Conservation (phyloP, 2,888 invertebrate species). For the Pomacea canaliculata region DNA sequence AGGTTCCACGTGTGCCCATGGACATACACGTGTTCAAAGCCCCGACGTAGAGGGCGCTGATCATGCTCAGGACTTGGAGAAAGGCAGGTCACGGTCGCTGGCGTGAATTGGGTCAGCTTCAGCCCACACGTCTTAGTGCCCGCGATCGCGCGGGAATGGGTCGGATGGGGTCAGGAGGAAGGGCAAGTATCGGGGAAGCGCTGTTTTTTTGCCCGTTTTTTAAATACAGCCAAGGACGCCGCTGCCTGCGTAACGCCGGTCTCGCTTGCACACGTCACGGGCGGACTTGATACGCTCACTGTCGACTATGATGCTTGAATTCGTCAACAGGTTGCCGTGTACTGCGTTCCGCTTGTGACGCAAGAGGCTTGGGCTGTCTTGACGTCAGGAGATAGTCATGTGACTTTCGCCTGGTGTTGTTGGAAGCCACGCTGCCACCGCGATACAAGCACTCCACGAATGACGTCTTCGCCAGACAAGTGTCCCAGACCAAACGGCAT, state of each 20-base stretch:
- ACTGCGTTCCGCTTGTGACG: too few relatives aligned
- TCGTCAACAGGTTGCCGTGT: too few relatives aligned
- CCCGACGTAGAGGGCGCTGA: constrained; percentile 34
- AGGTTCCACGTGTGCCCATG: constrained; percentile 28
- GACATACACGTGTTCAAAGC: constrained; percentile 29
- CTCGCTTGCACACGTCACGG: too few relatives aligned
- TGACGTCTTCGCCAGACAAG: constrained; percentile 2
- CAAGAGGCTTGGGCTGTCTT: constrained; percentile 17
- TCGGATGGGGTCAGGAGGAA: neutral
- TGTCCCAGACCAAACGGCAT: constrained; percentile 12
- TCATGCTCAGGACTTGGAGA: constrained; percentile 29
- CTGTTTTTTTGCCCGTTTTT: too few relatives aligned
- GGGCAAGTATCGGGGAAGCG: neutral
- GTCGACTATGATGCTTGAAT: too few relatives aligned
- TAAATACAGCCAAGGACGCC: too few relatives aligned
- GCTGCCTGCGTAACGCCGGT: too few relatives aligned
- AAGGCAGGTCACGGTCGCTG: constrained; percentile 12
- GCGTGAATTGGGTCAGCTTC: neutral
- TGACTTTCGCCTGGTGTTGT: too few relatives aligned
- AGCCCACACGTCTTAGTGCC: constrained; percentile 25
- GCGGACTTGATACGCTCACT: too few relatives aligned
- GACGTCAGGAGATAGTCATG: neutral
- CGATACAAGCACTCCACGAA: constrained; percentile 7
- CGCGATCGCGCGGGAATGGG: constrained; percentile 23
- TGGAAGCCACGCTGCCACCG: constrained; percentile 1